Evolutionary conservation across 2,797 vertebrate species (phyloP).

Genomic region (Pterois miles): DNA sequence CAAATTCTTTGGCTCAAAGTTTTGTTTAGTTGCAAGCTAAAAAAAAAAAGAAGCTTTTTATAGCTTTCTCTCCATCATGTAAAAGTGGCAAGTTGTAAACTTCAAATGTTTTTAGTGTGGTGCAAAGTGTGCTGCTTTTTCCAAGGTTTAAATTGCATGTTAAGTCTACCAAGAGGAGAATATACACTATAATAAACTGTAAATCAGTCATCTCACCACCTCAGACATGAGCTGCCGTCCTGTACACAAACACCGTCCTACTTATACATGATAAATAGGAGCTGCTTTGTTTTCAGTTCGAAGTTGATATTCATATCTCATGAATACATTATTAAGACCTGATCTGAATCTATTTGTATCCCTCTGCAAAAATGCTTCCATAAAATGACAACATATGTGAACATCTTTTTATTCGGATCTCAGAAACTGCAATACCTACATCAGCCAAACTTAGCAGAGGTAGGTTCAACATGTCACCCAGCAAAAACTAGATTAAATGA

Average conservation of each 20-base stretch:
- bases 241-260: neutral
- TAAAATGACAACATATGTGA: no score
- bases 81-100: neutral
- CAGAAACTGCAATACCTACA: neutral
- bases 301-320: fast-evolving
- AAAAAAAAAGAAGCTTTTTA: no score
- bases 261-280: neutral
- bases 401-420: neutral
- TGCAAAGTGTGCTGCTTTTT: neutral
- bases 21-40: no score
- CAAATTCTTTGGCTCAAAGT: no score
- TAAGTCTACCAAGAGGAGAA: neutral
- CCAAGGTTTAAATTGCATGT: no score
- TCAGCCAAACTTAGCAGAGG: neutral
- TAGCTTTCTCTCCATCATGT: neutral
- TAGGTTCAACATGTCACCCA: neutral
- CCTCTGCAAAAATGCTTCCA: no score
- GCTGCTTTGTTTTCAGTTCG: neutral
- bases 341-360: neutral
- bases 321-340: neutral
- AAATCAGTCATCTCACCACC: neutral
- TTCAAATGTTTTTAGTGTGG: neutral
- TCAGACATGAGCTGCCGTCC: neutral
- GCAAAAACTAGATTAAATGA: neutral
- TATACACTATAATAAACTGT: no score